Conservation (phyloP, 2,888 invertebrate species). For the Drosophila subsilvestris region DNA sequence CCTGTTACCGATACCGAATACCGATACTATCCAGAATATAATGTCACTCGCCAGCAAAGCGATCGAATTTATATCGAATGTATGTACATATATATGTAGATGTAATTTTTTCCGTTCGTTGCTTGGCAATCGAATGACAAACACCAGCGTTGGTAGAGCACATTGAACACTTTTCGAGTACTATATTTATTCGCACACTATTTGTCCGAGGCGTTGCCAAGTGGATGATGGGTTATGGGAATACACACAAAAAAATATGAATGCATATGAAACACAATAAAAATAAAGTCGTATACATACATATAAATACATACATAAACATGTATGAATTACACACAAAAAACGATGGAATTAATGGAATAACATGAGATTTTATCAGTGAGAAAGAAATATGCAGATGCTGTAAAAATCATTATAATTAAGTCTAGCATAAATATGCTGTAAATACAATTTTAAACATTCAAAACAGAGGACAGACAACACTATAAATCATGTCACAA, state of each 20-base stretch:
- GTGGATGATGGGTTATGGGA: neutral
- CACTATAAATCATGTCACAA: conserved; percentile 55
- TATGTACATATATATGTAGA: conserved; percentile 6
- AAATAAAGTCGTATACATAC: conserved; percentile 27
- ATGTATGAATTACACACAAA: conserved; percentile 8
- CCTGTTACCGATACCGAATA: conserved; percentile 35
- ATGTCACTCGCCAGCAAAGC: conserved; percentile 35
- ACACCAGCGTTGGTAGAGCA: conserved; percentile 23
- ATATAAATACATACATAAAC: no score
- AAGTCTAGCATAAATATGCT: conserved; percentile 58
- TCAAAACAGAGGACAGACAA: conserved; percentile 50
- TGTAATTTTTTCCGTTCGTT: conserved; percentile 37
- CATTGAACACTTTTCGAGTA: conserved; percentile 28
- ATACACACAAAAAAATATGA: conserved; percentile 18
- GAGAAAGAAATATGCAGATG: conserved; percentile 59
- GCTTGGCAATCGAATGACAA: conserved; percentile 37
- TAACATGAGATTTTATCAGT: conserved; percentile 71
- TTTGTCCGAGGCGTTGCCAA: conserved; percentile 1
- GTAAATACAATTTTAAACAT: conserved; percentile 76
- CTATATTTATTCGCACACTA: conserved; percentile 30
- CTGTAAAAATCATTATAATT: conserved; percentile 69
- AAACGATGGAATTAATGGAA: conserved; percentile 18
- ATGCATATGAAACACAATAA: conserved; percentile 33
- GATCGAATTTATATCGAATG: conserved; percentile 40
- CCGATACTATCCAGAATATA: conserved; percentile 37